These are phyloP conservation scores for Rhopilema esculentum DNA, from an alignment of 30 jellyfish, hydroid and myxozoan genomes.

Conservation along the genomic window DNA sequence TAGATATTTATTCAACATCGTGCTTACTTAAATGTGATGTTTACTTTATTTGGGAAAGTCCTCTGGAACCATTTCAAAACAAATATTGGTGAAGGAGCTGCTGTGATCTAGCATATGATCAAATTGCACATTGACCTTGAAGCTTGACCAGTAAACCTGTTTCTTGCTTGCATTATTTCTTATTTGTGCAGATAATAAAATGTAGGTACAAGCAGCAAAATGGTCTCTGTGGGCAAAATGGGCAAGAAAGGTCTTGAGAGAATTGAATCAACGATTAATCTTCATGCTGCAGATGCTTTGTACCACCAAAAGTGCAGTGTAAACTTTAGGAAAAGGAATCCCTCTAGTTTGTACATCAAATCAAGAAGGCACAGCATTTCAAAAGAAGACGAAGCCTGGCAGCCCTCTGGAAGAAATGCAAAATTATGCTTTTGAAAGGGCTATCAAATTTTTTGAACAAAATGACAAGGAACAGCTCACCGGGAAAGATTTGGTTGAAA, in stretches of 20 bases:
- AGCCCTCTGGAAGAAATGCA: no score
- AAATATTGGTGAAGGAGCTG: conserved; percentile 32
- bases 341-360: conserved; percentile 6
- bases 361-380: background rate
- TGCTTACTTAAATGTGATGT: conserved; percentile 2
- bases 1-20: no score
- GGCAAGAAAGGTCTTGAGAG: conserved; percentile 36
- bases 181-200: conserved; percentile 16
- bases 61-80: conserved; percentile 27
- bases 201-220: conserved; percentile 18
- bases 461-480: conserved; percentile 60
- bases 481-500: conserved; percentile 39
- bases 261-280: conserved; percentile 19
- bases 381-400: no score
- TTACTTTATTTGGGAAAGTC: conserved; percentile 25
- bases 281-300: conserved; percentile 66
- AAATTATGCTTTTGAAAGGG: no score
- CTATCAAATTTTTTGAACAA: conserved; percentile 25
- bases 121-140: no score
- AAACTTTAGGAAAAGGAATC: conserved; percentile 30
- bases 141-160: conserved; percentile 35
- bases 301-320: conserved; percentile 51
- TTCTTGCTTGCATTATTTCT: conserved; percentile 28
- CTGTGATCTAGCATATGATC: no score
- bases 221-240: conserved; percentile 21